Conservation (phyloP, 1,140 invertebrate species). For the Drosophila nannoptera region DNA sequence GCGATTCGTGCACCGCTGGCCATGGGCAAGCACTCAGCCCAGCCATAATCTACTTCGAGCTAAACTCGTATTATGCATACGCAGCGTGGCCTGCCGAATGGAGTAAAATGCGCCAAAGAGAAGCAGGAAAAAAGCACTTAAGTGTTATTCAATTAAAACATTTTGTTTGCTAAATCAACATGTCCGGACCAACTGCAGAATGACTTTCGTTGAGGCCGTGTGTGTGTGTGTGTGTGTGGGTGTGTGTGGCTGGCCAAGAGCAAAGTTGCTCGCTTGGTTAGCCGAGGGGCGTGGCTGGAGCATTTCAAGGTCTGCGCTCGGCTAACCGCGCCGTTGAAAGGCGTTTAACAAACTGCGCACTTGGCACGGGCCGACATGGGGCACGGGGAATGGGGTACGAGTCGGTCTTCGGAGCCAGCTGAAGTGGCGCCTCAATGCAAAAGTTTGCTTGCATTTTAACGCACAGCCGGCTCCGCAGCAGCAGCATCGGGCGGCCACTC, state of each 20-base stretch:
- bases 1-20: no score
- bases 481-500: constrained; percentile 3
- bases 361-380: constrained; percentile 12
- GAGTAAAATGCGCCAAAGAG: neutral
- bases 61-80: neutral
- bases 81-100: neutral
- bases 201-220: constrained; percentile 68
- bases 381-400: no score
- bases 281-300: constrained; percentile 28
- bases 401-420: constrained; percentile 43
- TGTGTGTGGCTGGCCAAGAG: constrained; percentile 45
- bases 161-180: constrained; percentile 74
- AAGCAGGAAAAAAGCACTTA: constrained; percentile 27
- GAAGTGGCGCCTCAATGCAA: constrained; percentile 66
- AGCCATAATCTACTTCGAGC: neutral
- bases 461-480: constrained; percentile 48
- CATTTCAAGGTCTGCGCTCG: constrained; percentile 75
- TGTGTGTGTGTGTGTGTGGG: constrained; percentile 1
- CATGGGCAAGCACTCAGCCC: no score
- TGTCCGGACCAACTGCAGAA: constrained; percentile 51
- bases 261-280: constrained; percentile 66
- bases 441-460: constrained; percentile 70
- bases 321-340: constrained; percentile 75
- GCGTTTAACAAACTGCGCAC: constrained; percentile 72
- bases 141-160: constrained; percentile 72